Base-by-base conservation (phyloP, 2,888 invertebrate species). In the Penaeus monodon region DNA sequence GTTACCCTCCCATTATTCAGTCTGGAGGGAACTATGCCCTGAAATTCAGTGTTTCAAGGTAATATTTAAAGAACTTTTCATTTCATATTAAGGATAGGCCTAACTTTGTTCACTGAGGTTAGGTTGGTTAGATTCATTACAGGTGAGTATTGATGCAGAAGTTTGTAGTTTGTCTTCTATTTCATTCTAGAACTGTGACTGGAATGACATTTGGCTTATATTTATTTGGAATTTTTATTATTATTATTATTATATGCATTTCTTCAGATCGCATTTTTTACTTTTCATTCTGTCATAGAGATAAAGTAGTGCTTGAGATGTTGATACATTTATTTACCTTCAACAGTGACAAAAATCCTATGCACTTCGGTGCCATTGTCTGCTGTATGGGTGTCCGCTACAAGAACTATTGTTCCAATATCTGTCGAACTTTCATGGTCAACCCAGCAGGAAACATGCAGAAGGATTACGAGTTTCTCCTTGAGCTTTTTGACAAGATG, bases 1-100 rank as follows among this genome's bases (percentile, higher is more conserved):
- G 99, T 92, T 99, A 99, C 92, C 98, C 99, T 0, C 97, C 99
- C 0, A 99, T 99, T 88, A 97, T 99, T 91, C 99, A 99, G 92
- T 99, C 99, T 65, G 99, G 99, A 17, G 99, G 99, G n/a, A 95
- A 96, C 92, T 99, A 99, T 93, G 97, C 96, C 91, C 94, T 99
- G 77, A 99, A 99, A 93, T 99, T 99, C 93, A 99, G 98, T 92
- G 97, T 97, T 7, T 95, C 93, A 82, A 94, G 94, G 94, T 94
- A 90, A 57, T 20, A 17, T 57, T 57, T 20, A 57, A 57, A 44
- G 44, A 8, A 10, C 10, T 44, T 44, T 44, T 44, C 44, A 10
- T 44, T 44, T 44, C 44, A 44, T 1, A 44, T 44, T 44, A 8
- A 44, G 10, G 44, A 7, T 44, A 44, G 44, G 44, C 44, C 7